Percentiles rank a stretch among this genome's conserved stretches.
These are phyloP conservation scores for Drosophila varians DNA, from an alignment of 1,140 invertebrate genomes.

Conservation along the genomic window DNA sequence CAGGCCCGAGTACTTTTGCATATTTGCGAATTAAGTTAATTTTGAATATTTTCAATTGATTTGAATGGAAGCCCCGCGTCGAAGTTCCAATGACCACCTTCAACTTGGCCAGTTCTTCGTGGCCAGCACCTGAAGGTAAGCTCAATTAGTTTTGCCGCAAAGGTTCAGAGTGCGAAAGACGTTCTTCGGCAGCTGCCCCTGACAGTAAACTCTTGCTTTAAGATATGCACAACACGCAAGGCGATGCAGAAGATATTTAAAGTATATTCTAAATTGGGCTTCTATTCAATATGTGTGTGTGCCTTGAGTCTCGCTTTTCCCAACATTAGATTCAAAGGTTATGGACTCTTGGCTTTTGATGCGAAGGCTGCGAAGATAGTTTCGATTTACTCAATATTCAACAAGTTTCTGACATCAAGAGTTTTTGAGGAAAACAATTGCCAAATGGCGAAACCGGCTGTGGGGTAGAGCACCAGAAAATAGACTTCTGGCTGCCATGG, in stretches of 20 bases:
- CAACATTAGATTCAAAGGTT: slow-evolving; percentile 6
- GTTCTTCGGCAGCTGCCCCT: slow-evolving; percentile 19
- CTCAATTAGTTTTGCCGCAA: slow-evolving; percentile 52
- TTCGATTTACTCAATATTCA: neutral
- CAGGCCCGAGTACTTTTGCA: slow-evolving; percentile 47
- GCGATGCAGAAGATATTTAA: slow-evolving; percentile 2
- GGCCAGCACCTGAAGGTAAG: slow-evolving; percentile 69
- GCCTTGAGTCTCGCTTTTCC: slow-evolving; percentile 49
- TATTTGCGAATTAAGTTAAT: slow-evolving; percentile 59
- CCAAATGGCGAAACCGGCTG: slow-evolving; percentile 44
- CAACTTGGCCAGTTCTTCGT: slow-evolving; percentile 33
- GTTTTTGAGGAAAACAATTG: slow-evolving; percentile 9
- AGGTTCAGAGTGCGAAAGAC: slow-evolving; percentile 20
- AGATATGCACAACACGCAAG: slow-evolving; percentile 72
- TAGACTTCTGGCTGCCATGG: slow-evolving; percentile 24
- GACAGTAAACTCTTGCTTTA: slow-evolving; percentile 39
- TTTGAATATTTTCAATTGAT: slow-evolving; percentile 76
- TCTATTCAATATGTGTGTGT: slow-evolving; percentile 20
- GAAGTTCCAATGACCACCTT: slow-evolving; percentile 46
- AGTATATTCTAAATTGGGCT: slow-evolving; percentile 9
- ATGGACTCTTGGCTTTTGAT: neutral
- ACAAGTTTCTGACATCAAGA: slow-evolving; percentile 30
- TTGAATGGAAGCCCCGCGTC: slow-evolving; percentile 40
- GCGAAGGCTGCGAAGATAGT: neutral
- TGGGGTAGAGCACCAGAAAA: slow-evolving; percentile 12